These are phyloP conservation scores for Larimichthys polyactis DNA, from an alignment of 2,113 vertebrate genomes.

Conservation along the genomic window DNA sequence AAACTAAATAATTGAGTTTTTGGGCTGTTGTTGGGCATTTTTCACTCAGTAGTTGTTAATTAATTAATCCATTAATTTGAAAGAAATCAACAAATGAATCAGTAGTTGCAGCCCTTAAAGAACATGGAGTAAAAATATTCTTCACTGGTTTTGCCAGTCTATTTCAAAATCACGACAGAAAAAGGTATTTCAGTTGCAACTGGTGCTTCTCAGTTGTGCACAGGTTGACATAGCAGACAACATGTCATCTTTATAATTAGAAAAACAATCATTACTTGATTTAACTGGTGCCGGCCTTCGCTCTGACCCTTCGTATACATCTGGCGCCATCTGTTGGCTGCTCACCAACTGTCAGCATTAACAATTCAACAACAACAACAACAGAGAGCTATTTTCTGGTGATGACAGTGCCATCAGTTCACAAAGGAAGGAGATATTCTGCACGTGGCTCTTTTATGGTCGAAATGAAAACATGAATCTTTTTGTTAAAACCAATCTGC, in stretches of 20 bases:
- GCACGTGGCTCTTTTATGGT: neutral
- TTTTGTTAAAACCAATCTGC: neutral
- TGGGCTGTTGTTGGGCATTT: neutral
- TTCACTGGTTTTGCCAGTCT: neutral
- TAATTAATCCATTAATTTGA: neutral
- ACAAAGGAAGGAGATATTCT: neutral
- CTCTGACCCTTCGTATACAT: slow-evolving; percentile 54
- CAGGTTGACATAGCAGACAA: slow-evolving; percentile 22
- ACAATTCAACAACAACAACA: slow-evolving; percentile 1
- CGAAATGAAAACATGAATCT: neutral
- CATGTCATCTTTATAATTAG: slow-evolving; percentile 22
- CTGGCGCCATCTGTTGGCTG: slow-evolving; percentile 79
- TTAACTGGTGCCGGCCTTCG: neutral
- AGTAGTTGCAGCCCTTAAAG: neutral
- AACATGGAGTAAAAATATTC: neutral
- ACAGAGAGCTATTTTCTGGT: neutral
- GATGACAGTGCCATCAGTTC: neutral
- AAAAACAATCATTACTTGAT: slow-evolving; percentile 19
- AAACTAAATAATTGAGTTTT: neutral
- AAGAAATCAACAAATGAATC: neutral
- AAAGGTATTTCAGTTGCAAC: slow-evolving; percentile 1
- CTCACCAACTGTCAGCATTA: slow-evolving; percentile 18
- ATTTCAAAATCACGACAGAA: neutral
- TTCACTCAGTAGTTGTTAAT: no score
- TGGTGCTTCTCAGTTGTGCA: slow-evolving; percentile 6